Conservation (phyloP, 2,888 invertebrate species). For the Anodontia alba region DNA sequence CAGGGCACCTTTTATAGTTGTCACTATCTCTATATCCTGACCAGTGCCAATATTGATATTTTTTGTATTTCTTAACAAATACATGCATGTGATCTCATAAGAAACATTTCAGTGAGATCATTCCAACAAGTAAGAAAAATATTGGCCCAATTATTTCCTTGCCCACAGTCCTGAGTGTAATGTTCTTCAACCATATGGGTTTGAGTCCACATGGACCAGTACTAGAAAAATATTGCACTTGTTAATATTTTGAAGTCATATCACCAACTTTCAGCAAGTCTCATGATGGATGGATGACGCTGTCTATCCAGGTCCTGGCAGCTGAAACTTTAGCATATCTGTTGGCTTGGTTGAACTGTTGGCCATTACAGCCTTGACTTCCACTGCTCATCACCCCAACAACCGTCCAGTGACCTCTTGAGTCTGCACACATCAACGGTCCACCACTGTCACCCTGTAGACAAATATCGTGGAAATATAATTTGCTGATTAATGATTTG, state of each 20-base stretch:
- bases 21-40: too few species aligned
- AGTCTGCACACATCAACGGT: constrained; percentile 75
- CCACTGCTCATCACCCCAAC: constrained; percentile 76
- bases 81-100: too few species aligned
- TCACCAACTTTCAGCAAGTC: background rate
- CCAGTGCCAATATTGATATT: too few species aligned
- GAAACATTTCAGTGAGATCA: too few species aligned
- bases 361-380: constrained; percentile 62
- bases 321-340: constrained; percentile 69
- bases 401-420: constrained; percentile 67
- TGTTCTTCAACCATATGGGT: too few species aligned
- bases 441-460: constrained; percentile 80
- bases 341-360: constrained; percentile 54
- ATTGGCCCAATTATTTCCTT: too few species aligned
- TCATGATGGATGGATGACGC: constrained; percentile 16
- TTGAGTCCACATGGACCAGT: too few species aligned
- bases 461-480: too few species aligned
- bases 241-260: background rate
- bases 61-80: too few species aligned
- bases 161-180: too few species aligned
- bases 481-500: background rate
- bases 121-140: too few species aligned
- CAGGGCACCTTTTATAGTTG: too few species aligned
- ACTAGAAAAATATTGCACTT: background rate
- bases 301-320: constrained; percentile 63